Base-by-base conservation (phyloP, 2,888 invertebrate genomes). In the Xanthorhoe designata region DNA sequence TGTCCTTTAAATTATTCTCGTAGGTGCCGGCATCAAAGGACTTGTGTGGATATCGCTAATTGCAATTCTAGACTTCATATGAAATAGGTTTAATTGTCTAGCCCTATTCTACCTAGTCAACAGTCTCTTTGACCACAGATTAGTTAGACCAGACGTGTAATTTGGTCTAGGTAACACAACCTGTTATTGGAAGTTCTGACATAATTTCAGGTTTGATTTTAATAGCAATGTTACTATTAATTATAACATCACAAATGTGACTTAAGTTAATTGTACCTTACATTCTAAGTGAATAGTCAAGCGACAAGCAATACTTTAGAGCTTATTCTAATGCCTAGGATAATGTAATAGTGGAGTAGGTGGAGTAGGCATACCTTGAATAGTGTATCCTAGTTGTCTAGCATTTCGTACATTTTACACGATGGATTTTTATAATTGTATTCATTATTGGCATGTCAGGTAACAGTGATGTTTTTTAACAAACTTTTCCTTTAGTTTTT, bases 21-120 rank as follows among this genome's bases (percentile, higher is more conserved):
- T 42, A 50, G 71, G 63, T 29, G 70, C 63, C 24, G 10, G 5
- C 71, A 45, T 71, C 78, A 80, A 80, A 80, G 78, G 78, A 72
- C 35, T 18, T 42, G 60, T 19, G 63, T 70, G 70, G 51, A 57
- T 75, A 77, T 74, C 71, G 72, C 71, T 56, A 67, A 62, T 69
- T 66, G 60, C 58, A 53, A 49, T 69, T 70, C 66, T 61, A 64
- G 66, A 68, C 60, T 66, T 62, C 57, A 42, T 55, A 67, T 63
- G 63, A 66, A 54, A 58, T 60, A 55, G 56, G 56, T 60, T 58
- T 59, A 54, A 64, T 61, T 63, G 55, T 59, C 63, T 61, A 60
- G 64, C 15, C 53, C n/a, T 50, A 35, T 38, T 35, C 53, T 13
- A 57, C n/a, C n/a, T 56, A 32, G 47, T 47, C 63, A 47, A 63